phyloP scores from a whole-genome alignment of 2,888 invertebrate genomes.

The Mystacides longicornis region DNA sequence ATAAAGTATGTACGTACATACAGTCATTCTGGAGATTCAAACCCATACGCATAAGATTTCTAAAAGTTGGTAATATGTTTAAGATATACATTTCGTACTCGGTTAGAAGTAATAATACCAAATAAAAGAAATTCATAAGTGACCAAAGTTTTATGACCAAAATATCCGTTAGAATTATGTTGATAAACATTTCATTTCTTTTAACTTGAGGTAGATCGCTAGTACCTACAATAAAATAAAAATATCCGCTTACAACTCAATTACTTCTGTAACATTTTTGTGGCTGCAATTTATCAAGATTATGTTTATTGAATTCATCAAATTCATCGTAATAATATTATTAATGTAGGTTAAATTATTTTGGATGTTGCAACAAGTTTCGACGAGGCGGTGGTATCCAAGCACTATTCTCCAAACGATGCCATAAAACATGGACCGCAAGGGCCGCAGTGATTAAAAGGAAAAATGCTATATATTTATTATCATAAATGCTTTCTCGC shows the following conservation, averaged over 20 bases:
- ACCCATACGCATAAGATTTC: too few relatives aligned
- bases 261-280: not conserved
- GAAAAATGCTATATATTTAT: too few relatives aligned
- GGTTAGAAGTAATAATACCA: too few relatives aligned
- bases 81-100: too few relatives aligned
- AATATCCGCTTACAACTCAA: not conserved
- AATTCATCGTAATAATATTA: not conserved
- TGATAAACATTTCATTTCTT: not conserved
- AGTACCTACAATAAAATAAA: not conserved
- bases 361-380: not conserved
- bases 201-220: not conserved
- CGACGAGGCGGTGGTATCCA: too few relatives aligned
- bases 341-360: conserved; percentile 1
- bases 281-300: not conserved
- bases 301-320: not conserved
- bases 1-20: too few relatives aligned
- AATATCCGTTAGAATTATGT: not conserved
- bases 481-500: too few relatives aligned
- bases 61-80: not conserved
- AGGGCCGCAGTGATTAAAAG: too few relatives aligned
- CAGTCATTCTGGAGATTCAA: too few relatives aligned
- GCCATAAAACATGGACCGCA: too few relatives aligned
- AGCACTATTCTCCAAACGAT: too few relatives aligned
- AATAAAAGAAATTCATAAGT: not conserved
- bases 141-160: not conserved